These are phyloP conservation scores for Onychorhynchus coronatus DNA, from an alignment of 2,113 vertebrate species.

Conservation along the genomic window DNA sequence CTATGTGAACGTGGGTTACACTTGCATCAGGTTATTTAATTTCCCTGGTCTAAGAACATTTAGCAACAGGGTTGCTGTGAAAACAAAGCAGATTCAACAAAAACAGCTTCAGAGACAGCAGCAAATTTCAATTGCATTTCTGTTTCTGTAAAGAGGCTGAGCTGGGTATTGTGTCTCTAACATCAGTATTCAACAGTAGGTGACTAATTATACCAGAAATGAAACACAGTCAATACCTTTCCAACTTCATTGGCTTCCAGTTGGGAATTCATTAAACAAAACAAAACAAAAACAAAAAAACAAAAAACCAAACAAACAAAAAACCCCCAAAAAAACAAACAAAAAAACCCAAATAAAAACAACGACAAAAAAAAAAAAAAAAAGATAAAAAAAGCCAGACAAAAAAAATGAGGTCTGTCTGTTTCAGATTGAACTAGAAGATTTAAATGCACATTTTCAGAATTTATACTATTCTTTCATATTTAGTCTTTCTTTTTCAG, in stretches of 20 bases:
- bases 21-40: not conserved
- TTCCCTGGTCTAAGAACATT: not conserved
- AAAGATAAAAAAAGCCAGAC: not conserved
- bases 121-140: not conserved
- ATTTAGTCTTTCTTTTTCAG: constrained; percentile 7
- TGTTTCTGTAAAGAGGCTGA: not conserved
- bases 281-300: not conserved
- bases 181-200: not conserved
- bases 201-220: constrained; percentile 11
- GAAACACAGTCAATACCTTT: not conserved
- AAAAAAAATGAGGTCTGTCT: not conserved
- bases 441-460: constrained; percentile 35
- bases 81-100: not conserved
- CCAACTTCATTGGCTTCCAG: not conserved
- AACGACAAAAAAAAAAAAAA: too few species aligned
- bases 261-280: not conserved
- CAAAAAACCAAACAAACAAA: too few species aligned
- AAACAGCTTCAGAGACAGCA: not conserved
- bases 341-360: too few species aligned
- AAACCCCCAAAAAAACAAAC: too few species aligned
- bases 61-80: not conserved
- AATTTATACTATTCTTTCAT: not conserved
- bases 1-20: accelerated
- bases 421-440: not conserved
- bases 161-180: not conserved